Conservation (phyloP, 2,888 invertebrate species). For the Achlya flavicornis region DNA sequence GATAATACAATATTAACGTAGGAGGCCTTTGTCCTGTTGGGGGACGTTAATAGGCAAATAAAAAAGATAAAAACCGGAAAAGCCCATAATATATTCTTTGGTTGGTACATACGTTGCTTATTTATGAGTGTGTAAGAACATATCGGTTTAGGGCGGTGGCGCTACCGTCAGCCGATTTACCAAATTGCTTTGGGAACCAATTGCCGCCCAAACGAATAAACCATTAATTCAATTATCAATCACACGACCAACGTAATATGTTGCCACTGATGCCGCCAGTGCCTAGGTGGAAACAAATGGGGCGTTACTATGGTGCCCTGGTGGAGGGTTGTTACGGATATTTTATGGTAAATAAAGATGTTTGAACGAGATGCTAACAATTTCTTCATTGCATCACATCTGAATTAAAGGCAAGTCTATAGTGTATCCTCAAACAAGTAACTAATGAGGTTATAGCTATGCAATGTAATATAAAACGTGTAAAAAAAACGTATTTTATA, state of each 20-base stretch:
- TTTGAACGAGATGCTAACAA: not conserved
- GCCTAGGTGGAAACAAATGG: not conserved
- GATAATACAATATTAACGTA: not conserved
- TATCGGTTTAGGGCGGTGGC: constrained; percentile 36
- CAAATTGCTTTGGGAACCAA: constrained; percentile 49
- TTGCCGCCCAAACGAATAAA: constrained; percentile 46
- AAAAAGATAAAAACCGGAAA: constrained; percentile 7
- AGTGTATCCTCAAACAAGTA: too few species aligned
- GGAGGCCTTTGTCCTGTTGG: too few species aligned
- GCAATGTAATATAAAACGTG: too few species aligned
- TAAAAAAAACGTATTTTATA: too few species aligned
- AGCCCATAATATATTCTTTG: constrained; percentile 28
- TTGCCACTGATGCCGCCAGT: constrained; percentile 32
- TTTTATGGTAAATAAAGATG: not conserved
- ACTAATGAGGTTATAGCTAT: too few species aligned
- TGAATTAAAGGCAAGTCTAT: not conserved
- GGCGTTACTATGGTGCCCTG: not conserved
- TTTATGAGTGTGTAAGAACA: constrained; percentile 50
- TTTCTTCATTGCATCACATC: not conserved
- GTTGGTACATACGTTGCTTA: constrained; percentile 24
- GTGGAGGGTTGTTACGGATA: not conserved
- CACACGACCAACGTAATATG: constrained; percentile 38
- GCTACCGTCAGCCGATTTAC: constrained; percentile 42
- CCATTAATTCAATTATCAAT: constrained; percentile 58
- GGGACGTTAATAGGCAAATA: not conserved